Base-by-base conservation (phyloP, 2,797 vertebrate species). In the Liasis olivaceus region DNA sequence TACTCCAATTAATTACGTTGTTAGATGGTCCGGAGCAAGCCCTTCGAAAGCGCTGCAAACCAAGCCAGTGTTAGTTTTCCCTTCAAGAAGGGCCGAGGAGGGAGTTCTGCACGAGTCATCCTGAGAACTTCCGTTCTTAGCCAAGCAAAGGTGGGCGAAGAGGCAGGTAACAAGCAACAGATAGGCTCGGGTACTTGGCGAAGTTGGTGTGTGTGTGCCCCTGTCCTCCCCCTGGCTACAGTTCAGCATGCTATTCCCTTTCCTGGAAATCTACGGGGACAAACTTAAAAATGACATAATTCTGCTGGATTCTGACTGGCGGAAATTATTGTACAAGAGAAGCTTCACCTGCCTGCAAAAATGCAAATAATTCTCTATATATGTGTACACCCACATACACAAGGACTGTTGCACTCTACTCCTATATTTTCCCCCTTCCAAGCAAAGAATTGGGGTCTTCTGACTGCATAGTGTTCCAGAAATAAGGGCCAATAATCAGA, bases 1-100 rank as follows among this genome's bases (percentile, higher is more conserved):
- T 92, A 86, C 93, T 72, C 0, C 90, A 96, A 95, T 97, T 97
- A 96, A 97, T 97, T 95, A 95, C 95, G 95, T 97, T 94, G 36
- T 97, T 96, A 7, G 51, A 54, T 54, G 7, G 51, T 51, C 94
- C 94, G 85, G 90, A 91, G 63, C 24, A 93, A 28, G 92, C 77
- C 87, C 94, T 96, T 94, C 95, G 93, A 96, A 97, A 96, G 93
- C 93, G 92, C 94, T 93, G 95, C 93, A 88, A 94, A 92, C 95
- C 94, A 95, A 97, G 96, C 89, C 84, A 95, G 94, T 95, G 92
- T 96, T 97, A 95, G 87, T 86, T 92, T 93, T 59, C 24, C 64
- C 1, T 87, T 81, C 84, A 22, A 2, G 2, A 28, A 72, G 36
- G 0, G 13, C 51, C 17, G 28, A 54, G 66, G 36, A 77, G 11